Conservation (phyloP, 2,797 vertebrate species). For the Mallotus villosus region DNA sequence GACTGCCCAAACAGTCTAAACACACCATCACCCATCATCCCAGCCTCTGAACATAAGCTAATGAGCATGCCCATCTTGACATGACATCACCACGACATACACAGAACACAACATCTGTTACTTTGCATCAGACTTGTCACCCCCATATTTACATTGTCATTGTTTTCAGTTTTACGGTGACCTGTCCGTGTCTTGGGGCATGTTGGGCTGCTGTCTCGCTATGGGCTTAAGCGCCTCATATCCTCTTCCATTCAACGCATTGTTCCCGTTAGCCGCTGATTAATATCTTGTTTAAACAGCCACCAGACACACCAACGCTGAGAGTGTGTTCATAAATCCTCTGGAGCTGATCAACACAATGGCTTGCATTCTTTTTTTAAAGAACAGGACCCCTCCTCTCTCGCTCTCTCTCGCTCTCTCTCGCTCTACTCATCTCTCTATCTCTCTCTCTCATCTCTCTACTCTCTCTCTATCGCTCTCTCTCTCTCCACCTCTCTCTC, state of each 20-base stretch:
- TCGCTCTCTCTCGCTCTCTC: too few relatives aligned
- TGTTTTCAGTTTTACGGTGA: slow-evolving; percentile 54
- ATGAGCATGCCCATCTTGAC: slow-evolving; percentile 25
- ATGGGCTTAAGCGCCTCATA: slow-evolving; percentile 67
- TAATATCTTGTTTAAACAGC: slow-evolving; percentile 87
- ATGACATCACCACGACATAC: slow-evolving; percentile 9
- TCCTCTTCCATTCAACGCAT: slow-evolving; percentile 76
- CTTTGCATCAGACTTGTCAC: slow-evolving; percentile 36
- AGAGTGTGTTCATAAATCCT: slow-evolving; percentile 77
- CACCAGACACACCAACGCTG: slow-evolving; percentile 67
- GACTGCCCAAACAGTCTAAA: too few relatives aligned
- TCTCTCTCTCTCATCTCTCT: too few relatives aligned
- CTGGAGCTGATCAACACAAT: slow-evolving; percentile 81
- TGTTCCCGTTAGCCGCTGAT: slow-evolving; percentile 78
- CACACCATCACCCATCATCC: not conserved
- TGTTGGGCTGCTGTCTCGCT: slow-evolving; percentile 57
- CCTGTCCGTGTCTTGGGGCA: slow-evolving; percentile 50
- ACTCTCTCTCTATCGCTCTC: too few relatives aligned
- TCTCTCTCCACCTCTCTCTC: slow-evolving; percentile 11
- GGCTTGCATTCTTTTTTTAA: slow-evolving; percentile 72
- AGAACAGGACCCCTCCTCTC: slow-evolving; percentile 47
- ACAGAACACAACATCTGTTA: slow-evolving; percentile 4
- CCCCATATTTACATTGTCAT: slow-evolving; percentile 59
- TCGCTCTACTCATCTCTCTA: too few relatives aligned
- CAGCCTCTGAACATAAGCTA: slow-evolving; percentile 2